Evolutionary conservation across 2,888 invertebrate species (phyloP).

Genomic region (Platerodrilus igneus): DNA sequence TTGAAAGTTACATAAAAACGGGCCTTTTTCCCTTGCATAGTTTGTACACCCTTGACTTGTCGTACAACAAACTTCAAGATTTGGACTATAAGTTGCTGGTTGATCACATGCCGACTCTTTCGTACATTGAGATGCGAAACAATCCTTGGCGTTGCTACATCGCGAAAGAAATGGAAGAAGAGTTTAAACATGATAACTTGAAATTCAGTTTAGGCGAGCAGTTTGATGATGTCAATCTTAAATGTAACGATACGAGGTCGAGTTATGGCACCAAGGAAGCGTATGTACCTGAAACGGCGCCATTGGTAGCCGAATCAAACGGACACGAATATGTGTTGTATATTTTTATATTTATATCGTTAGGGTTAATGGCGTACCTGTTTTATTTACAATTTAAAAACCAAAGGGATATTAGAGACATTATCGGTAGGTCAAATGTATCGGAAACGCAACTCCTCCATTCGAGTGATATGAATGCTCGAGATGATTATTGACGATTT

Average conservation of each 20-base stretch:
- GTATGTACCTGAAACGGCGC: constrained; percentile 6
- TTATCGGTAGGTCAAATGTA: constrained; percentile 2
- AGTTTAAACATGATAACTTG: constrained; percentile 39
- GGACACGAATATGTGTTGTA: constrained; percentile 24
- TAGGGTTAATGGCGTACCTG: constrained; percentile 34
- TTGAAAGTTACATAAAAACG: constrained; percentile 34
- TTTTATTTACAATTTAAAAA: constrained; percentile 37
- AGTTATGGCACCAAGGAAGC: too few relatives aligned
- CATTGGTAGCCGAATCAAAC: constrained; percentile 3
- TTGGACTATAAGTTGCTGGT: constrained; percentile 40
- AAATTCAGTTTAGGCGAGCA: constrained; percentile 35
- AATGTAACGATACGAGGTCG: constrained; percentile 30
- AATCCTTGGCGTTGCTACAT: constrained; percentile 41
- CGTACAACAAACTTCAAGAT: constrained; percentile 38
- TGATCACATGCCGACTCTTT: constrained; percentile 37
- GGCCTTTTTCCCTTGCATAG: constrained; percentile 40
- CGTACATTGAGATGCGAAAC: constrained; percentile 37
- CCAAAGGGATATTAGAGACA: constrained; percentile 26
- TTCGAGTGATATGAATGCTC: constrained; percentile 19
- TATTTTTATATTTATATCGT: constrained; percentile 30
- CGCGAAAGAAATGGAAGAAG: constrained; percentile 39
- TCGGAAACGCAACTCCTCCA: constrained; percentile 19
- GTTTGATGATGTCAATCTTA: constrained; percentile 24
- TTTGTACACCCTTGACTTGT: constrained; percentile 41
- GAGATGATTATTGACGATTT: constrained; percentile 13